Percentiles rank a stretch among this genome's conserved stretches.
Conservation (phyloP, 2,888 invertebrate genomes). For the Drosophila phalerata region DNA sequence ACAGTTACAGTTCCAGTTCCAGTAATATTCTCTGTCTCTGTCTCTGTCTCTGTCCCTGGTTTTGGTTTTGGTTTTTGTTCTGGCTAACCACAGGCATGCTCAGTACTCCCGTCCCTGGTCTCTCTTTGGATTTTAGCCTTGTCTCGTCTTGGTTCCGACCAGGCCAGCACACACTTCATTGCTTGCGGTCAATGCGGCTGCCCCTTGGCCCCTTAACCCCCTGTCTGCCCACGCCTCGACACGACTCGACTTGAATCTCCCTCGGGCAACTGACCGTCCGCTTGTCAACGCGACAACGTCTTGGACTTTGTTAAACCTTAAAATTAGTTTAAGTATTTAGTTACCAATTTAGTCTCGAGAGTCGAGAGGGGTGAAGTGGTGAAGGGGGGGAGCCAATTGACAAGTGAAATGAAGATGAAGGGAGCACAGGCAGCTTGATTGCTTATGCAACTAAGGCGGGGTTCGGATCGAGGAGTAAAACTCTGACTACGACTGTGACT, state of each 20-base stretch:
- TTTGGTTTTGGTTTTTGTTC: not conserved
- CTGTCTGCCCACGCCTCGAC: constrained; percentile 12
- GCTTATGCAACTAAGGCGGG: constrained; percentile 33
- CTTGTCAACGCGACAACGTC: constrained; percentile 68
- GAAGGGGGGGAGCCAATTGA: constrained; percentile 36
- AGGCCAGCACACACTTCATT: constrained; percentile 56
- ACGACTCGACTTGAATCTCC: not conserved
- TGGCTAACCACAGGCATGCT: constrained; percentile 40
- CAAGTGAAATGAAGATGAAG: constrained; percentile 49
- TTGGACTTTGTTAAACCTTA: constrained; percentile 82
- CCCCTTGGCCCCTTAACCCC: constrained; percentile 25
- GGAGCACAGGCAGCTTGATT: constrained; percentile 16
- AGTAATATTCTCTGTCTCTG: not conserved
- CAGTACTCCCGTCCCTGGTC: constrained; percentile 4
- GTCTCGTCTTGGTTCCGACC: constrained; percentile 22
- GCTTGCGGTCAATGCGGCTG: constrained; percentile 73
- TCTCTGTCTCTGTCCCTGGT: not conserved
- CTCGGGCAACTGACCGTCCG: constrained; percentile 26
- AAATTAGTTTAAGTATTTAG: constrained; percentile 83
- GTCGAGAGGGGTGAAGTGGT: not conserved
- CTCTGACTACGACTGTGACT: constrained; percentile 2
- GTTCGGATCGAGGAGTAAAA: not conserved
- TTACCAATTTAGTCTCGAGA: constrained; percentile 78
- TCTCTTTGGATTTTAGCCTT: constrained; percentile 12
- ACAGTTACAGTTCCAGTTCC: constrained; percentile 11